A percentile compares a stretch with the other conserved stretches of the same genome.
These are phyloP conservation scores for Syrrhaptes paradoxus DNA, from an alignment of 2,113 vertebrate genomes.

Conservation along the genomic window DNA sequence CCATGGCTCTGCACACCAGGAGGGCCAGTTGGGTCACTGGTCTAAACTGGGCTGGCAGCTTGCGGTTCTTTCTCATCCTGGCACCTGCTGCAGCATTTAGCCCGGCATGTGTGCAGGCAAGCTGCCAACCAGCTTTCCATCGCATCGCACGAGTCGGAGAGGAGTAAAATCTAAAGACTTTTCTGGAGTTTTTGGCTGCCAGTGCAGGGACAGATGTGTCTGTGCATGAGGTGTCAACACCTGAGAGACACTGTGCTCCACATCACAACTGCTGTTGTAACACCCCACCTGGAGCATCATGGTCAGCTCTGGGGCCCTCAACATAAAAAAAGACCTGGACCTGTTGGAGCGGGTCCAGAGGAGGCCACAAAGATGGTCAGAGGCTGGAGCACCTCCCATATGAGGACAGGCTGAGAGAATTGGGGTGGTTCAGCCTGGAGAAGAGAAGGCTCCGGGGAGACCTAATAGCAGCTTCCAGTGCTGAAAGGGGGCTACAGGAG, in stretches of 20 bases:
- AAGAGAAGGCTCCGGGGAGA: too few relatives aligned
- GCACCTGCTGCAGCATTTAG: not conserved
- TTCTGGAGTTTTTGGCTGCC: not conserved
- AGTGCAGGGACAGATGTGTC: not conserved
- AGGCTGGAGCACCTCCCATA: too few relatives aligned
- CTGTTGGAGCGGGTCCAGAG: too few relatives aligned
- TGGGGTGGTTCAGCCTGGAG: too few relatives aligned
- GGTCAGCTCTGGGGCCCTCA: too few relatives aligned
- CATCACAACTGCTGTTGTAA: not conserved
- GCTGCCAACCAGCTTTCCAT: not conserved
- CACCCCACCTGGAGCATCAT: too few relatives aligned
- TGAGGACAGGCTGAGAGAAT: too few relatives aligned
- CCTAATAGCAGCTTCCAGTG: too few relatives aligned
- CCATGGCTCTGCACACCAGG: rapidly evolving
- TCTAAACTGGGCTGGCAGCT: not conserved
- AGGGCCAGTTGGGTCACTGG: not conserved
- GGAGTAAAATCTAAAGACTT: not conserved
- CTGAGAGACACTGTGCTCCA: rapidly evolving
- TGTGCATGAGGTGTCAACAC: rapidly evolving
- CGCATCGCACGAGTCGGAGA: not conserved
- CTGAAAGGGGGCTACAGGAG: too few relatives aligned
- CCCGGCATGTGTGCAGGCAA: rapidly evolving
- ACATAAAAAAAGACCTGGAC: too few relatives aligned
- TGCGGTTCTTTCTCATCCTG: not conserved
- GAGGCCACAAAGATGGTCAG: too few relatives aligned